Conservation (phyloP, 1,140 invertebrate genomes). For the Daktulosphaira vitifoliae region DNA sequence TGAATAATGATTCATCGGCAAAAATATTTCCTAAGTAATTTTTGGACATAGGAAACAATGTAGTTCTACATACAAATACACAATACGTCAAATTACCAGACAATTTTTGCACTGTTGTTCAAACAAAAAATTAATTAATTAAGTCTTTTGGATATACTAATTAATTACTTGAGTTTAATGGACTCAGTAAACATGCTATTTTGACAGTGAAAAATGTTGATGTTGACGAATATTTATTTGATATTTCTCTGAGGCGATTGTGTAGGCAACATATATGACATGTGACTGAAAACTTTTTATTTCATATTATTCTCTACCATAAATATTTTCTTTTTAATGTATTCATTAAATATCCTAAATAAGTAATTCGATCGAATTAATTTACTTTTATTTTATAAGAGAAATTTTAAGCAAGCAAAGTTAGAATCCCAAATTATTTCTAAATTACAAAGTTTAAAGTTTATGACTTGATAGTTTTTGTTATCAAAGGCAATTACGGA, state of each 20-base stretch:
- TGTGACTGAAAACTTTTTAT: too few relatives aligned
- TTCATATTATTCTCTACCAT: too few relatives aligned
- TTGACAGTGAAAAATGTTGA: constrained; percentile 4
- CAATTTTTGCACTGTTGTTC: not conserved
- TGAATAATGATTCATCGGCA: constrained; percentile 3
- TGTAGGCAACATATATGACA: too few relatives aligned
- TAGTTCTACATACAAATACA: not conserved
- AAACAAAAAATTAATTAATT: constrained; percentile 2
- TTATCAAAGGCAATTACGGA: constrained; percentile 20
- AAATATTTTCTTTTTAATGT: too few relatives aligned
- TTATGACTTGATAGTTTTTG: too few relatives aligned
- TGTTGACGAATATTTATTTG: constrained; percentile 1
- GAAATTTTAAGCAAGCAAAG: too few relatives aligned
- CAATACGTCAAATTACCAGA: not conserved
- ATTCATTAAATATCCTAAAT: too few relatives aligned
- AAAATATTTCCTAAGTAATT: constrained; percentile 12
- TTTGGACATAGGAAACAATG: not conserved
- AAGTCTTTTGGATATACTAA: constrained; percentile 7
- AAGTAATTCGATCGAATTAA: too few relatives aligned
- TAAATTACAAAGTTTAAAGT: too few relatives aligned
- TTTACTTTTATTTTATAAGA: too few relatives aligned
- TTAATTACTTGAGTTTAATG: constrained; percentile 4
- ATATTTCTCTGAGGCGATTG: too few relatives aligned
- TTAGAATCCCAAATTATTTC: too few relatives aligned
- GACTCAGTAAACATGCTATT: constrained; percentile 7